These are phyloP conservation scores for Doryteuthis pealeii DNA, from an alignment of 1,140 invertebrate genomes.

Conservation along the genomic window DNA sequence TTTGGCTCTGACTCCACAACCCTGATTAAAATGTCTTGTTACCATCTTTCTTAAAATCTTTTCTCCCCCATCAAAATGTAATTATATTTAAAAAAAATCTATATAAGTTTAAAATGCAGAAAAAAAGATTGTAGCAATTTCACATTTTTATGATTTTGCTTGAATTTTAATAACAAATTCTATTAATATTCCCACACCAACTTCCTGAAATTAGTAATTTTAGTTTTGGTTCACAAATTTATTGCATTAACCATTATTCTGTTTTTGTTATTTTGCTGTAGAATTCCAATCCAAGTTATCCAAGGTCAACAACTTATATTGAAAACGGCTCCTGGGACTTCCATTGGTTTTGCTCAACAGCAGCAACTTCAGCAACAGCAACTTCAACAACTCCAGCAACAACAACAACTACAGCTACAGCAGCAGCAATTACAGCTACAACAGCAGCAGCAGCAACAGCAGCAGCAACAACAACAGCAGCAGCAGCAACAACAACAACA, in stretches of 20 bases:
- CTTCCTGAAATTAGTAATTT: no score
- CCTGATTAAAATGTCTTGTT: no score
- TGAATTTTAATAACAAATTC: no score
- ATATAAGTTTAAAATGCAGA: no score
- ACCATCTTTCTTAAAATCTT: no score
- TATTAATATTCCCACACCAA: no score
- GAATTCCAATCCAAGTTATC: slow-evolving; percentile 14
- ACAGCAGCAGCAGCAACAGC: slow-evolving; percentile 17
- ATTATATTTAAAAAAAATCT: no score
- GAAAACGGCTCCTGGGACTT: background rate
- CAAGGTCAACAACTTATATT: slow-evolving; percentile 18
- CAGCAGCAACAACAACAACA: slow-evolving; percentile 24
- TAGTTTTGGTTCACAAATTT: no score
- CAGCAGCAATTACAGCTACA: slow-evolving; percentile 14
- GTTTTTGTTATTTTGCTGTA: background rate
- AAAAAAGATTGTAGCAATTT: no score
- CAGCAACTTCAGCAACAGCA: slow-evolving; percentile 11
- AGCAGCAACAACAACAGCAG: background rate
- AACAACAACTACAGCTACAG: background rate
- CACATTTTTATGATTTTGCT: no score
- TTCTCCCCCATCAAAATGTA: no score
- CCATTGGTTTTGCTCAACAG: slow-evolving; percentile 7
- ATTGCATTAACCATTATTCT: background rate
- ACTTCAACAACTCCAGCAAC: background rate
- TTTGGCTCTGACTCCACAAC: no score